phyloP scores from a whole-genome alignment of 2,888 invertebrate species.

The Drosophila subquinaria region DNA sequence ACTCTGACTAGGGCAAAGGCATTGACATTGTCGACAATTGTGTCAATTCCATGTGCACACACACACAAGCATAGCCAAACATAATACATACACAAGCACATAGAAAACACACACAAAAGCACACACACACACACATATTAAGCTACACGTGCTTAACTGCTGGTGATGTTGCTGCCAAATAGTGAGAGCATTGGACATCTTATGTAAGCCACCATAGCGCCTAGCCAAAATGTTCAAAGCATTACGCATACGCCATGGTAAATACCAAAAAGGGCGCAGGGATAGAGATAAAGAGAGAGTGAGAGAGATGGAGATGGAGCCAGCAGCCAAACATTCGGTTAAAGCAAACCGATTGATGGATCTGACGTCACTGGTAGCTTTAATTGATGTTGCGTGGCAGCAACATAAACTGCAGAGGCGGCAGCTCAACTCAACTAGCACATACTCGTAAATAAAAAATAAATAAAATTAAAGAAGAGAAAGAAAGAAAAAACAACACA shows the following conservation, averaged over 20 bases:
- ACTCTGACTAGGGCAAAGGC: conserved; percentile 59
- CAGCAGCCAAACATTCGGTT: conserved; percentile 1
- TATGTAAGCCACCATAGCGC: conserved; percentile 46
- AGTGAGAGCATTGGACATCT: conserved; percentile 44
- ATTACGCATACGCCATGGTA: conserved; percentile 64
- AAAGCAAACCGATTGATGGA: conserved; percentile 26
- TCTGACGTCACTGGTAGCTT: conserved; percentile 47
- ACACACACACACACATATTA: conserved; percentile 1
- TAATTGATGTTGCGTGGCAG: conserved; percentile 24
- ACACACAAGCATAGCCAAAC: conserved; percentile 2
- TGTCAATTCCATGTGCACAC: conserved; percentile 59
- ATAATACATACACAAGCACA: conserved; percentile 8
- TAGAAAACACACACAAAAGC: neutral
- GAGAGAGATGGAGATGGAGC: neutral
- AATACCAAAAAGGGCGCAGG: conserved; percentile 37
- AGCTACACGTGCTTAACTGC: conserved; percentile 46
- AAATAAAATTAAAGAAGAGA: conserved; percentile 4
- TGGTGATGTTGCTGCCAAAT: conserved; percentile 37
- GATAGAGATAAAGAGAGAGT: neutral
- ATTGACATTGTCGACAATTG: conserved; percentile 78
- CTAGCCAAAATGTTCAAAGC: conserved; percentile 26
- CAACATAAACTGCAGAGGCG: conserved; percentile 45
- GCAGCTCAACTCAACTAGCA: conserved; percentile 15
- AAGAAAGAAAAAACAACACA: conserved; percentile 2
- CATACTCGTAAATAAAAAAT: conserved; percentile 18